Base-by-base conservation (phyloP, 2,113 vertebrate genomes). In the Phaetusa simplex region DNA sequence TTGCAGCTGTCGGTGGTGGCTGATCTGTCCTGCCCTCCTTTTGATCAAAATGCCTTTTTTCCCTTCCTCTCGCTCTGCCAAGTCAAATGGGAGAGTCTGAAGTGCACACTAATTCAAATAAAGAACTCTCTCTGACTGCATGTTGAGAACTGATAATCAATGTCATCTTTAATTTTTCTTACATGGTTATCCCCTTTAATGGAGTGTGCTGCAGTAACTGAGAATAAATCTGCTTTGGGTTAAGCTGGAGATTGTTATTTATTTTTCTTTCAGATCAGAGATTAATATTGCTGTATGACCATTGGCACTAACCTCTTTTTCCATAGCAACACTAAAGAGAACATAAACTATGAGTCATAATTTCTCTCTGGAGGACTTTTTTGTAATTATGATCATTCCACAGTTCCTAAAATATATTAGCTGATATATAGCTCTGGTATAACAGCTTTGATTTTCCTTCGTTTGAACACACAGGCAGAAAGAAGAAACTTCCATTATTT, bases 381-480 rank as follows among this genome's bases (percentile, higher is more conserved):
- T 97, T 96, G 93, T 97, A 98, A 98, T 98, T 97, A 98, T 95
- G 95, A 91, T 97, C 91, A 94, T 93, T 97, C 95, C 95, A 86
- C 96, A 97, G 95, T 97, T 97, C 96, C 96, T 97, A 96, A 98
- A 97, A 94, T 96, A 95, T 64, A 93, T 77, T 84, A 82, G 86
- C 93, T 98, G 95, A 97, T 96, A 89, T 94, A 97, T 82, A 83
- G 70, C 91, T 96, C 95, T 93, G 52, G 87, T 93, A 82, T 82
- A 92, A 83, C 88, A 85, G 55, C 95, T 95, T 98, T 96, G 82
- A 87, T 94, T 97, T 93, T 82, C 90, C 90, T 96, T 94, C 74
- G 11, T 95, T 82, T 92, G 85, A 97, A 93, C 76, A 88, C 43
- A 90, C 69, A 95, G 88, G 73, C 86, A 94, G 74, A 84, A 91